Evolutionary conservation across 1,140 invertebrate species (phyloP).

Genomic region (Drosophila quadrilineata): DNA sequence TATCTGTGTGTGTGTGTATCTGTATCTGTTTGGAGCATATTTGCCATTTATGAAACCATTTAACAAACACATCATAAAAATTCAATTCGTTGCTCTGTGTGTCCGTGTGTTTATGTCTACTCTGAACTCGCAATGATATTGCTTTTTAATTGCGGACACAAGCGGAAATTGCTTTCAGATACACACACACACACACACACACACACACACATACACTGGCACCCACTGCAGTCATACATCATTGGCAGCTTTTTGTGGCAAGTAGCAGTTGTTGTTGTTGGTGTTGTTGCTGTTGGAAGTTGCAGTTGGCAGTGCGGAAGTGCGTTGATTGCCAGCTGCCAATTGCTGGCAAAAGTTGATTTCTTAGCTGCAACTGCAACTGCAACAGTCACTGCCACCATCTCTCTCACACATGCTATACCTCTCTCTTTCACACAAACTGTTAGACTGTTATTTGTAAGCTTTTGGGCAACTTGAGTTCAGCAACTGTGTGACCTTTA

Average conservation of each 20-base stretch:
- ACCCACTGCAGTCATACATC: too few relatives aligned
- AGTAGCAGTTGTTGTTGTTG: too few relatives aligned
- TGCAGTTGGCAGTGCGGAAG: slow-evolving; percentile 47
- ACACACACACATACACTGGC: slow-evolving; percentile 31
- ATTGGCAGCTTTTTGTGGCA: too few relatives aligned
- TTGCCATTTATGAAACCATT: slow-evolving; percentile 77
- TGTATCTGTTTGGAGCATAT: slow-evolving; percentile 13
- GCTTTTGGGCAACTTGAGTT: slow-evolving; percentile 7
- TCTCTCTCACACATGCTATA: too few relatives aligned
- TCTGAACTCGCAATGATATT: slow-evolving; percentile 70
- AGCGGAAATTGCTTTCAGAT: slow-evolving; percentile 74
- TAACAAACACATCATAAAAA: slow-evolving; percentile 79
- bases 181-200: slow-evolving; percentile 23
- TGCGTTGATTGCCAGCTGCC: slow-evolving; percentile 62
- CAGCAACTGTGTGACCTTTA: slow-evolving; percentile 68
- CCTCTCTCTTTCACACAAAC: slow-evolving; percentile 31
- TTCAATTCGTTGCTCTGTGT: slow-evolving; percentile 71
- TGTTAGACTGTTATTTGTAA: slow-evolving; percentile 1
- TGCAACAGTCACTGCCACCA: too few relatives aligned
- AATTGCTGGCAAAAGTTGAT: too few relatives aligned
- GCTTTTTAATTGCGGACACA: slow-evolving; percentile 79
- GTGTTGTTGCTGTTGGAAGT: background rate
- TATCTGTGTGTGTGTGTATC: slow-evolving; percentile 4
- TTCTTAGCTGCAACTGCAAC: slow-evolving; percentile 27
- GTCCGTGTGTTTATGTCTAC: slow-evolving; percentile 69